Base-by-base conservation (phyloP, 1,140 invertebrate species). In the Drosophila nikananu region DNA sequence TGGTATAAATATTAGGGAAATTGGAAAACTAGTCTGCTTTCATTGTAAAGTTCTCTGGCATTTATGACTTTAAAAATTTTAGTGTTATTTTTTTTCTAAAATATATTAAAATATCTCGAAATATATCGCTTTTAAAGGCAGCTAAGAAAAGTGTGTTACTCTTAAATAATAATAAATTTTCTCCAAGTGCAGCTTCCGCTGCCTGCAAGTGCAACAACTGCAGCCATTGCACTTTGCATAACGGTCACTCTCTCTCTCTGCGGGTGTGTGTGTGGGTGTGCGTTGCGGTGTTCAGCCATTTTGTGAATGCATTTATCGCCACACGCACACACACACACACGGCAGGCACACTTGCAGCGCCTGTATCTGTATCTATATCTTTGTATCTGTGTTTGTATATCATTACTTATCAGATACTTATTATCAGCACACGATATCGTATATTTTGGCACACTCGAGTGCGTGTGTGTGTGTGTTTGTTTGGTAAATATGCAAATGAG, bases 381-480 rank as follows among this genome's bases (percentile, higher is more conserved):
- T 44, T 83, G 58, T 89, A 70, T 83, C 73, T 87, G 77, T 89
- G 84, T 89, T 89, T 89, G 81, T 89, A 89, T 89, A 90, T 90
- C 86, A 90, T 90, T 90, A 90, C 86, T 90, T 90, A 90, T 90
- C 86, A 90, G 86, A 89, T 89, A 89, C 86, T 89, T 89, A 89
- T 89, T 89, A 89, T 89, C 75, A 89, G 86, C 86, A 89, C 63
- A 89, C 86, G 86, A 89, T 89, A 89, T 90, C 86, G 86, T 89
- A 89, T 89, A 89, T 89, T 89, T 89, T 90, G 81, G 86, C 84
- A 84, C 75, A 84, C 77, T 58, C 81, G 23, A 17, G 42, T 55
- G 39, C 44, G 23, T 37, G 35, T 57, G 59, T 65, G 59, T 52
- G 74, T 63, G 61, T 51, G 77, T 62, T 82, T 89, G 74, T 86